These are phyloP conservation scores for Macrobrachium nipponense DNA, from an alignment of 1,140 invertebrate genomes.

Conservation along the genomic window DNA sequence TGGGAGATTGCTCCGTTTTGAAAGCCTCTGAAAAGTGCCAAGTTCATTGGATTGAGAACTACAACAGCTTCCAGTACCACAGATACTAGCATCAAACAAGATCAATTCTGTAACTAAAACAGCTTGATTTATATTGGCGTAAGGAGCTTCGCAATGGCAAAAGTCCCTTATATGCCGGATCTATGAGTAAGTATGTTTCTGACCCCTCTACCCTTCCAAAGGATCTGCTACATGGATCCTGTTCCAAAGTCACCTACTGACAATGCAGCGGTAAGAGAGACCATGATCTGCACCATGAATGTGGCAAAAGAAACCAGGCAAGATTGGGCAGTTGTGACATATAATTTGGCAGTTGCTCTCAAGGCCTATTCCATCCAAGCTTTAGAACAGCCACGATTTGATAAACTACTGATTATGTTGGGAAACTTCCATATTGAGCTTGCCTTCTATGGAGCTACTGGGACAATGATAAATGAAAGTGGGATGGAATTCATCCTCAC, in stretches of 20 bases:
- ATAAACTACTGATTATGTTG: slow-evolving; percentile 18
- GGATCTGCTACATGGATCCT: slow-evolving; percentile 21
- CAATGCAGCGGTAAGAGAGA: slow-evolving; percentile 12
- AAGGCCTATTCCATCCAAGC: no score
- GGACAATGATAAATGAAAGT: background rate
- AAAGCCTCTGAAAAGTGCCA: no score
- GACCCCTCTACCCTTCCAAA: slow-evolving; percentile 7
- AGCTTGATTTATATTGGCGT: background rate
- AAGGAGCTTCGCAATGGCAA: background rate
- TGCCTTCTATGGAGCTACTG: slow-evolving; percentile 17
- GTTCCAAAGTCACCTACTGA: background rate
- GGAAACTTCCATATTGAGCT: slow-evolving; percentile 24
- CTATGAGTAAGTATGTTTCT: background rate
- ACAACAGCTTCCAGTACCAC: background rate
- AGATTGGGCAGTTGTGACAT: slow-evolving; percentile 6
- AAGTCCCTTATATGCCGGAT: slow-evolving; percentile 4
- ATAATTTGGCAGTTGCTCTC: slow-evolving; percentile 15
- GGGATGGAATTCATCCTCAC: slow-evolving; percentile 29
- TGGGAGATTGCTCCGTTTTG: background rate
- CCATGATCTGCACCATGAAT: slow-evolving; percentile 15
- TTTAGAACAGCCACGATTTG: background rate
- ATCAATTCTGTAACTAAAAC: background rate
- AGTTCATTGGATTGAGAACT: slow-evolving; percentile 1
- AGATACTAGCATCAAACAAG: background rate
- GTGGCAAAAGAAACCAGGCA: slow-evolving; percentile 22